phyloP scores from a whole-genome alignment of 1,140 invertebrate genomes.

The Phocides pigmalion region DNA sequence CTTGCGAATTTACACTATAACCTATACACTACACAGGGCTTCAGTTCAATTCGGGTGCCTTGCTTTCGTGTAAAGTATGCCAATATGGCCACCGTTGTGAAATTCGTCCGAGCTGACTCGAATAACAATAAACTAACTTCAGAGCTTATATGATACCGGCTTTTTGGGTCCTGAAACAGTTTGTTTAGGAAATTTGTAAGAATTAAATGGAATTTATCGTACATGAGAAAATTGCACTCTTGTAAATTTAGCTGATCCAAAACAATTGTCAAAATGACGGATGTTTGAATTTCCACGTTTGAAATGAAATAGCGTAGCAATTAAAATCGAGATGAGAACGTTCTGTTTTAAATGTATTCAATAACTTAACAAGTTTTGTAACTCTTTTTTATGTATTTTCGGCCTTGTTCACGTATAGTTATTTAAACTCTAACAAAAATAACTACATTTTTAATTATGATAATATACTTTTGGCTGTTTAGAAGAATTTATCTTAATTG shows the following conservation, averaged over 20 bases:
- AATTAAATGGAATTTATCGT: slow-evolving; percentile 58
- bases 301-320: slow-evolving; percentile 14
- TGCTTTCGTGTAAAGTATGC: slow-evolving; percentile 24
- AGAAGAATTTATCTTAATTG: too few relatives aligned
- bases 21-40: slow-evolving; percentile 65
- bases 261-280: slow-evolving; percentile 60
- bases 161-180: slow-evolving; percentile 41
- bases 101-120: slow-evolving; percentile 49
- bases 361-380: not conserved
- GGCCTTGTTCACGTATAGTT: too few relatives aligned
- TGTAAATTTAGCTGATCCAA: slow-evolving; percentile 78
- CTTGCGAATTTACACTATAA: slow-evolving; percentile 63
- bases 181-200: slow-evolving; percentile 44
- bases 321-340: not conserved
- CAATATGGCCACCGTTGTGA: slow-evolving; percentile 74
- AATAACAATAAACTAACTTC: slow-evolving; percentile 63
- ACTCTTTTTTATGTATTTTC: too few relatives aligned
- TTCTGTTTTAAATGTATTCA: not conserved
- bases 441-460: not conserved
- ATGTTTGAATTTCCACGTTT: slow-evolving; percentile 39
- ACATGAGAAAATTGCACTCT: slow-evolving; percentile 71
- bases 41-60: slow-evolving; percentile 63
- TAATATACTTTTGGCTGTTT: too few relatives aligned
- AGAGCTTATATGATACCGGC: slow-evolving; percentile 42
- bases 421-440: not conserved